Base-by-base conservation (phyloP, 2,888 invertebrate genomes). In the Hydrotaea diabolus region DNA sequence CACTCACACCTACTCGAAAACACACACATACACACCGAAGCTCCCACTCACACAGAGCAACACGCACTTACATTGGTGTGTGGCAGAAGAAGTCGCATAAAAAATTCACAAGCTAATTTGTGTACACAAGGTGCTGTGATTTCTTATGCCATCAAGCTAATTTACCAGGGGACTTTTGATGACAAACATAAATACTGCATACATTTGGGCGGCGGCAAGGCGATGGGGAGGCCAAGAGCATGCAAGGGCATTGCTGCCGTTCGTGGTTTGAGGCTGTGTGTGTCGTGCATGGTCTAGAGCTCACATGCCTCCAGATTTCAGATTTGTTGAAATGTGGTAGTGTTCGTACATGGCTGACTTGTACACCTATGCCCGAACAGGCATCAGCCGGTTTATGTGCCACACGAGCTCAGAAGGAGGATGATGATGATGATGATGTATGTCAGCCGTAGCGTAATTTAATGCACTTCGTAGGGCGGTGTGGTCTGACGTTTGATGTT, bases 121-220 rank as follows among this genome's bases (percentile, higher is more conserved):
- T 83, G 75, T 83, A 83, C 82, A 84, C 77, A 81, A 82, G 77
- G 71, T 77, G 78, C 82, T 81, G 82, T 79, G 85, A 87, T 87
- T 87, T 85, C 83, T 85, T 80, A 86, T 83, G 85, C 85, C 85
- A 85, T 85, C 86, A 83, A 82, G 73, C 76, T 86, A 85, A 86
- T 86, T 86, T 85, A 85, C 76, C 85, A 82, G 73, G 86, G 83
- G 83, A 86, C 80, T 82, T 82, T 59, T 75, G 71, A 80, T 82
- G 82, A 74, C 85, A 85, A 82, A 82, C 74, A 80, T 79, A 79
- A 77, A 79, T 76, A 64, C 23, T 21, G 69, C 69, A 69, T 46
- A 69, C 69, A 21, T 43, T 69, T 69, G 46, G 69, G 69, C 46
- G 69, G 19, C 31, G 66, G 17, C n/a, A n/a, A n/a, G 36, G 11